Evolutionary conservation across 2,888 invertebrate species (phyloP).

Genomic region (Spatulosminthurus flaviceps): DNA sequence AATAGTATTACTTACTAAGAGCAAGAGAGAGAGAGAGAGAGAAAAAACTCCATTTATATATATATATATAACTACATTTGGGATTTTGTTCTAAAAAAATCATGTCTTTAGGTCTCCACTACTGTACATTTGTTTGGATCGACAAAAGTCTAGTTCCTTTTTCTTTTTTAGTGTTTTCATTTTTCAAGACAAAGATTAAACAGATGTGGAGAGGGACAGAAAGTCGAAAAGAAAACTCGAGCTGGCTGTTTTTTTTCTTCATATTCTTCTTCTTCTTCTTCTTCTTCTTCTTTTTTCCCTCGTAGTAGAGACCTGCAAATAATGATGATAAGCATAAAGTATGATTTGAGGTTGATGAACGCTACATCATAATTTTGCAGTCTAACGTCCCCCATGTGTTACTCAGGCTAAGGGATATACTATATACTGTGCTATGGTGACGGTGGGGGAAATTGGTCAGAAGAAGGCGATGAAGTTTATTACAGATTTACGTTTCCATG

Average conservation of each 20-base stretch:
- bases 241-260: too few relatives aligned
- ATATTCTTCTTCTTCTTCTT: too few relatives aligned
- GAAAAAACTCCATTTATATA: too few relatives aligned
- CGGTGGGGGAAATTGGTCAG: background rate
- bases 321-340: conserved; percentile 18
- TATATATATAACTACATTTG: too few relatives aligned
- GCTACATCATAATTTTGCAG: background rate
- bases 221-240: background rate
- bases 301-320: background rate
- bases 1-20: too few relatives aligned
- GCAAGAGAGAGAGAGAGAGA: too few relatives aligned
- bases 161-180: background rate
- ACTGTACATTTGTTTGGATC: too few relatives aligned
- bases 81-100: too few relatives aligned
- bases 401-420: background rate
- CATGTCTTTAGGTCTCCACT: background rate
- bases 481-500: conserved; percentile 1
- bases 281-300: background rate
- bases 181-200: background rate
- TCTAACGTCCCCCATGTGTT: background rate
- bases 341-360: conserved; percentile 10
- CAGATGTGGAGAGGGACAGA: background rate
- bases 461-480: background rate
- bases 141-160: background rate
- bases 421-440: too few relatives aligned